Conservation (phyloP, 1,140 invertebrate genomes). For the Sycobia sp. region DNA sequence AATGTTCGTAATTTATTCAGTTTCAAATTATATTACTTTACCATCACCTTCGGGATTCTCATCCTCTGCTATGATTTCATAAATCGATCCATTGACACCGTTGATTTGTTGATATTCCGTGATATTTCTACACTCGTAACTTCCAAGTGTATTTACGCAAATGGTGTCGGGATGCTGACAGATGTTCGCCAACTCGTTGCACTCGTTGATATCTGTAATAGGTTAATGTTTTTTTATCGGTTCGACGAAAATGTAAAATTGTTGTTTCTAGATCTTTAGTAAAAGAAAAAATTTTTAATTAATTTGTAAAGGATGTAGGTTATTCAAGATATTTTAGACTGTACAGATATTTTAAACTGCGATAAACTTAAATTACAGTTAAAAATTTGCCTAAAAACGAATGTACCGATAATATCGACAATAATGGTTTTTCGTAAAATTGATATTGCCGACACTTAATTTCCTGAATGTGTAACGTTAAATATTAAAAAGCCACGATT, state of each 20-base stretch:
- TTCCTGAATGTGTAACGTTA: no score
- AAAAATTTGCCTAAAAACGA: no score
- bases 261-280: not conserved
- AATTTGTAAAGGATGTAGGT: no score
- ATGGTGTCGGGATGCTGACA: constrained; percentile 48
- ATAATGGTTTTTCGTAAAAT: no score
- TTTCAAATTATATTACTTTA: constrained; percentile 58
- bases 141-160: constrained; percentile 61
- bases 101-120: constrained; percentile 8
- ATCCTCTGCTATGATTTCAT: not conserved
- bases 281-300: no score
- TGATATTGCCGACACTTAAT: no score
- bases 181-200: constrained; percentile 46
- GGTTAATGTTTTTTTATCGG: not conserved
- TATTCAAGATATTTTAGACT: no score
- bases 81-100: not conserved
- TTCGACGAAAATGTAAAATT: not conserved
- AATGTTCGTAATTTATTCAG: constrained; percentile 66
- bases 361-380: no score
- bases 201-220: constrained; percentile 68
- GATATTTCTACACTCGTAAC: constrained; percentile 53
- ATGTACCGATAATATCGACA: no score
- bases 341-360: no score
- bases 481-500: no score
- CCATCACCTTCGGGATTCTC: constrained; percentile 8